Conservation (phyloP, 2,888 invertebrate genomes). For the Allophyes oxyacanthae region DNA sequence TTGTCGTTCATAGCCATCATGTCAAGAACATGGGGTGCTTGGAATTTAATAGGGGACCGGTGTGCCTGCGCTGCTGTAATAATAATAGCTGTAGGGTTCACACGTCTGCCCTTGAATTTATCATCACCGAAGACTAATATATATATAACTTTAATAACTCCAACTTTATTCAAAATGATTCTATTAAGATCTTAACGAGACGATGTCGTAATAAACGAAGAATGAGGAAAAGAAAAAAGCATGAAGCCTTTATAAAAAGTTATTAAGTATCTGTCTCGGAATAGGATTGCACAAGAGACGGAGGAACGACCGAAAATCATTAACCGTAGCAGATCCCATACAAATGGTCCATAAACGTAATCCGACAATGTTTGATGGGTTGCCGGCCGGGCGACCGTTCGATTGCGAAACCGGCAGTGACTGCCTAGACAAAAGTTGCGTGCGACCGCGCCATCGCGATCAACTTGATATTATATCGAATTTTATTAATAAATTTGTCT, state of each 20-base stretch:
- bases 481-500: slow-evolving; percentile 8
- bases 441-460: slow-evolving; percentile 25
- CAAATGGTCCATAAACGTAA: slow-evolving; percentile 85
- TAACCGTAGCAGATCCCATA: slow-evolving; percentile 83
- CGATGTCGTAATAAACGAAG: slow-evolving; percentile 8
- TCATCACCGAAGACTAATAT: slow-evolving; percentile 23
- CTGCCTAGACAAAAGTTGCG: slow-evolving; percentile 60
- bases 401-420: slow-evolving; percentile 70
- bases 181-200: neutral
- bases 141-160: slow-evolving; percentile 6
- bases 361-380: slow-evolving; percentile 83
- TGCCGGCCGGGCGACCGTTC: slow-evolving; percentile 60
- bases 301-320: slow-evolving; percentile 77
- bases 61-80: slow-evolving; percentile 60
- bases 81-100: slow-evolving; percentile 69
- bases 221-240: slow-evolving; percentile 30
- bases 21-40: slow-evolving; percentile 69
- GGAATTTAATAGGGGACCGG: slow-evolving; percentile 69
- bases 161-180: slow-evolving; percentile 1
- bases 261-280: slow-evolving; percentile 69
- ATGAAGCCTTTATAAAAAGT: slow-evolving; percentile 65
- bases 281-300: slow-evolving; percentile 73
- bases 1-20: slow-evolving; percentile 62
- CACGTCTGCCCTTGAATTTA: slow-evolving; percentile 55
- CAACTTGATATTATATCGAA: neutral